Conservation (phyloP, 2,888 invertebrate genomes). For the Podabrus alpinus region DNA sequence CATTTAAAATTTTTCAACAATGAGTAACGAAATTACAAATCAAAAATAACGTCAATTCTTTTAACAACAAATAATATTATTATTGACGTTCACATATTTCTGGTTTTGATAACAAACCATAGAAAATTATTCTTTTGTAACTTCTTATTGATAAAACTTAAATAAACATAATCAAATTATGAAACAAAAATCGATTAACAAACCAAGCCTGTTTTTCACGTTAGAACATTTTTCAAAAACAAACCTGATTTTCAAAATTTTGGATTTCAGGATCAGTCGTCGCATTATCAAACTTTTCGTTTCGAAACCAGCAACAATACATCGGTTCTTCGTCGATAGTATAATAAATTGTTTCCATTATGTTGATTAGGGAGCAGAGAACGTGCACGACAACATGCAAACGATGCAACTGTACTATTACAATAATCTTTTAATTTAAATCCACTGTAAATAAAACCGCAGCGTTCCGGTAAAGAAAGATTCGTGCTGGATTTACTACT, state of each 20-base stretch:
- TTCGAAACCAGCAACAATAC: neutral
- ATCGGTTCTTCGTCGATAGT: neutral
- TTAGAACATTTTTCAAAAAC: neutral
- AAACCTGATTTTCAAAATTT: neutral
- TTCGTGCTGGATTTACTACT: neutral
- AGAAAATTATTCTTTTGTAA: neutral
- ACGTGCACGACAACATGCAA: neutral
- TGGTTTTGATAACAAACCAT: neutral
- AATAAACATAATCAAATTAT: neutral
- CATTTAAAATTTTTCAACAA: neutral
- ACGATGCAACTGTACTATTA: neutral
- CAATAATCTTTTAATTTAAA: neutral
- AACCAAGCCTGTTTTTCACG: neutral
- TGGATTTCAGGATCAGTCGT: neutral
- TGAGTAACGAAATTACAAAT: neutral
- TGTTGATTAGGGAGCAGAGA: neutral
- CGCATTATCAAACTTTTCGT: neutral
- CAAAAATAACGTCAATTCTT: neutral
- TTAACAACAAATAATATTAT: neutral
- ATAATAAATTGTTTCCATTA: neutral
- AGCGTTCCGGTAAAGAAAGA: neutral
- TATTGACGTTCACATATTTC: neutral
- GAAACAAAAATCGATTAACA: neutral
- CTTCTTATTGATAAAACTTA: neutral
- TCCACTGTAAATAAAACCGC: neutral